A percentile compares a stretch with the other conserved stretches of the same genome.
Evolutionary conservation across 2,888 invertebrate species (phyloP).

Genomic region (Nymphalis urticae): DNA sequence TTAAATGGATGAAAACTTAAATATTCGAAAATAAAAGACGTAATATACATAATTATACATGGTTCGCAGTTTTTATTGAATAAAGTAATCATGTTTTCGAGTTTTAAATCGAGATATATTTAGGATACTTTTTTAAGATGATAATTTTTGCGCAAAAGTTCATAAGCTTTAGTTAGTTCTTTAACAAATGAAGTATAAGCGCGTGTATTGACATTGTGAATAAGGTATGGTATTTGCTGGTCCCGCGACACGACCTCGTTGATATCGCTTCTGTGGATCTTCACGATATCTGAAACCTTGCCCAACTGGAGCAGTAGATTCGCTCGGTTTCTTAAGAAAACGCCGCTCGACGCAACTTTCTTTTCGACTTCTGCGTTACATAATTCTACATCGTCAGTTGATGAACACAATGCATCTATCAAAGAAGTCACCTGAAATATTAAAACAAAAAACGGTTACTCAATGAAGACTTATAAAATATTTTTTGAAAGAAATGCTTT

Average conservation of each 20-base stretch:
- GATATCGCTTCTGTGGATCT: background rate
- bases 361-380: background rate
- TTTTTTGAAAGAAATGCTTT: too few species aligned
- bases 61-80: too few species aligned
- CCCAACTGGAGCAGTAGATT: slow-evolving; percentile 5
- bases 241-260: background rate
- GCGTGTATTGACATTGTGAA: background rate
- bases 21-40: background rate
- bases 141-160: background rate
- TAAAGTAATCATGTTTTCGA: too few species aligned
- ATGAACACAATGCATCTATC: background rate
- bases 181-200: background rate
- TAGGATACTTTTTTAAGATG: too few species aligned
- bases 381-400: background rate
- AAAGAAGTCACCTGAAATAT: background rate
- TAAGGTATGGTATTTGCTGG: background rate
- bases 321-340: slow-evolving; percentile 2
- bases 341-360: background rate
- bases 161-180: background rate
- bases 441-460: background rate
- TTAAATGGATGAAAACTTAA: background rate
- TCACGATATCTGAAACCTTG: background rate
- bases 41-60: too few species aligned
- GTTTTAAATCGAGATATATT: too few species aligned
- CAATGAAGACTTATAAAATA: too few species aligned